A percentile compares a stretch with the other conserved stretches of the same genome.
Evolutionary conservation across 30 jellyfish, hydroid and myxozoan genomes (phyloP).

Genomic region (Hydractinia echinata): DNA sequence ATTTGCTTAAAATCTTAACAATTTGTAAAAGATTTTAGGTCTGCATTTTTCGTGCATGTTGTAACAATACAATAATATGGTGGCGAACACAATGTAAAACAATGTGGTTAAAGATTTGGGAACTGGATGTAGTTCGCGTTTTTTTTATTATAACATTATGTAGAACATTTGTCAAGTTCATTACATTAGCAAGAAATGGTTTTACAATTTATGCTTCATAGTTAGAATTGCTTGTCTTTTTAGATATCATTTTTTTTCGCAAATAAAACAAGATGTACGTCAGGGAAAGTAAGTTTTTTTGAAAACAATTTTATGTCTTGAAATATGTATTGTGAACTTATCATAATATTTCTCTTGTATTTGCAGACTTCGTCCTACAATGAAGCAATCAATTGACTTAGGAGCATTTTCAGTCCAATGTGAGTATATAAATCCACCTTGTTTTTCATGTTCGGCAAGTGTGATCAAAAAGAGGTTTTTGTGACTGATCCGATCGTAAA

Average conservation of each 20-base stretch:
- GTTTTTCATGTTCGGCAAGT: background rate
- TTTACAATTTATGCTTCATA: background rate
- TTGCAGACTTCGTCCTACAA: slow-evolving; percentile 64
- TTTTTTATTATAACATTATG: no score
- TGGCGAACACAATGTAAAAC: no score
- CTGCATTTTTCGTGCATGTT: no score
- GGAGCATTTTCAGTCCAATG: slow-evolving; percentile 95
- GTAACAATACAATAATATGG: no score
- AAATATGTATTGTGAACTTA: background rate
- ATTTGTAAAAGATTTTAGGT: no score
- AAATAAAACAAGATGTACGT: slow-evolving; percentile 74
- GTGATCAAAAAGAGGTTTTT: background rate
- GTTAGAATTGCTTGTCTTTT: background rate
- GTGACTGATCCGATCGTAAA: background rate
- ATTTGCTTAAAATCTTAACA: no score
- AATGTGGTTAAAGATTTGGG: no score
- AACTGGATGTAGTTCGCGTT: no score
- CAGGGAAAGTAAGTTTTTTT: slow-evolving; percentile 74
- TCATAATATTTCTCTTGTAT: background rate
- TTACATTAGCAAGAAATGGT: background rate
- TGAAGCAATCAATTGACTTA: slow-evolving; percentile 69
- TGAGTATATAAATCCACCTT: background rate
- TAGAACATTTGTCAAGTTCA: no score
- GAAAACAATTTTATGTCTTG: background rate
- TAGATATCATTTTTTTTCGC: slow-evolving; percentile 86